Evolutionary conservation across 2,797 vertebrate species (phyloP), one percentile per base, ranked within the genome.

Genomic region (Salmo trutta): DNA sequence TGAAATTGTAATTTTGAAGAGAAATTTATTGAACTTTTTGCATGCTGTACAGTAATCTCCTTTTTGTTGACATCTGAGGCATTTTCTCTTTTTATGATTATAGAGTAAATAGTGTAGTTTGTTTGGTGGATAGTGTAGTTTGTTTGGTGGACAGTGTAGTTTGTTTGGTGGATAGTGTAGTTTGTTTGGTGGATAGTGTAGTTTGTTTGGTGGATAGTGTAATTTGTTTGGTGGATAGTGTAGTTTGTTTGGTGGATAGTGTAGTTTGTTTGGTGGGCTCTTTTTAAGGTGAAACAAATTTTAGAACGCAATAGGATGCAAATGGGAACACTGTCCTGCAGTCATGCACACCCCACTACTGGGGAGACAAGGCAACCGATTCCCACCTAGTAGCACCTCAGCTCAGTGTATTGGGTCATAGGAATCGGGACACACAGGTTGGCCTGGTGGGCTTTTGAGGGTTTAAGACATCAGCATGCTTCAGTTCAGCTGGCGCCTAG

Each of bases 391-490:
- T 70, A 47, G 41, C 41, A 47, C 41, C 10, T 47, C 41, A 14
- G 41, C 41, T 83, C 62, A 65, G 53, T 75, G 31, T 0, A 0
- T 0, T 3, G 12, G 74, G 73, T 19, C n/a, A 41, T 7, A 2
- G 4, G 15, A 16, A 1, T 29, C 3, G 65, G 74, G 73, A 24
- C 51, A 36, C 29, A 76, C 66, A 68, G 36, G 36, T 72, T 88
- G 88, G 90, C 84, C 41, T 70, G 74, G 85, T 84, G 83, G 19
- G 14, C 8, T 41, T 17, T 41, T 41, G 72, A 73, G 53, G 15
- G 65, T 67, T 52, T 74, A 47, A 47, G 41, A 10, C 41, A 47
- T 47, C 41, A 47, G 10, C 10, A 47, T 47, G 10, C 41, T 47
- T 47, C 41, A 47, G 41, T 47, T 47, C 41, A 0, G 41, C 41